Percentiles rank a stretch among this genome's conserved stretches.
Conservation (phyloP, 2,888 invertebrate species). For the Drosophila demipolita region DNA sequence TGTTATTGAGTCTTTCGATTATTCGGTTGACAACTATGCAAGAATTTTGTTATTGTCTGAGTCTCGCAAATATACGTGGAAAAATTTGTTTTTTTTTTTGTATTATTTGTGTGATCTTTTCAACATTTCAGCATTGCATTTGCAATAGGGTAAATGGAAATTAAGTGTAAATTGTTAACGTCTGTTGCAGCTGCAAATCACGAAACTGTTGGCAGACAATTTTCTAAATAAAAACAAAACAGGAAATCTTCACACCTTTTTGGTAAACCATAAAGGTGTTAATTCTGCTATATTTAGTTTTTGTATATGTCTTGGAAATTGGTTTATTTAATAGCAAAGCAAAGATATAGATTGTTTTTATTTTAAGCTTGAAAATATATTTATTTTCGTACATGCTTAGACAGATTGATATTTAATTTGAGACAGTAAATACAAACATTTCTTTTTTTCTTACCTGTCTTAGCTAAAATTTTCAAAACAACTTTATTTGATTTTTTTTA, state of each 20-base stretch:
- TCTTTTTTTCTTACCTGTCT: constrained; percentile 21
- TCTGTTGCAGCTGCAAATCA: constrained; percentile 36
- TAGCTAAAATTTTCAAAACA: constrained; percentile 1
- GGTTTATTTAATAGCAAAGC: neutral
- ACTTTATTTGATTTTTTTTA: neutral
- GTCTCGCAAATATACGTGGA: constrained; percentile 60
- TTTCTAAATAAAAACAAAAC: constrained; percentile 22
- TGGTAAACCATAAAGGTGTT: neutral
- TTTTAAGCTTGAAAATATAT: neutral
- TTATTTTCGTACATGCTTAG: neutral
- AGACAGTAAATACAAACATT: neutral
- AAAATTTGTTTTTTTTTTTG: constrained; percentile 26
- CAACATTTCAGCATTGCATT: constrained; percentile 14
- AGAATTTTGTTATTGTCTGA: constrained; percentile 67
- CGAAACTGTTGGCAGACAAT: constrained; percentile 19
- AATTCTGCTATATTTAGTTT: neutral
- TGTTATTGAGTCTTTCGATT: constrained; percentile 74
- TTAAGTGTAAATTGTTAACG: constrained; percentile 4
- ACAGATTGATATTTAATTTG: neutral
- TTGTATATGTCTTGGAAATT: neutral
- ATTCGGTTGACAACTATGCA: constrained; percentile 62
- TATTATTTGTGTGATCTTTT: constrained; percentile 9
- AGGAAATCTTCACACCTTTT: constrained; percentile 21
- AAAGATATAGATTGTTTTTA: neutral
- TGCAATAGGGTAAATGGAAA: constrained; percentile 19